A percentile compares a stretch with the other conserved stretches of the same genome.
Conservation (phyloP, 2,113 vertebrate species). For the Ciconia boyciana region DNA sequence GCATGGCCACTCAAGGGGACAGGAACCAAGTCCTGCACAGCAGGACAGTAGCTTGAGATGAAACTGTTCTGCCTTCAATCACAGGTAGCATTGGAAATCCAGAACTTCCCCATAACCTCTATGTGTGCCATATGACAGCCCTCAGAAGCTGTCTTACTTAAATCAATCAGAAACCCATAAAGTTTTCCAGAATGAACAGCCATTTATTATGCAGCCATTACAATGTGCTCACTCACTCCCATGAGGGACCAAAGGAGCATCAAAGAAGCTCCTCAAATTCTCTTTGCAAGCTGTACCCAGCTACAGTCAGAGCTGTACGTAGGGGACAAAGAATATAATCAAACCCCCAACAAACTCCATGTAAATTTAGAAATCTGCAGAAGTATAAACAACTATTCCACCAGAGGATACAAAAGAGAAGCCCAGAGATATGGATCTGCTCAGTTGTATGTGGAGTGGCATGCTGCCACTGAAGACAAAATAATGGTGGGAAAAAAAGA, state of each 20-base stretch:
- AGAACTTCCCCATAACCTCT: background rate
- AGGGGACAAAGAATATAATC: background rate
- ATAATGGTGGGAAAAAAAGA: background rate
- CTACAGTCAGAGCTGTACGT: accelerated
- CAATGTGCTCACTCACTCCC: background rate
- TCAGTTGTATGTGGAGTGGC: background rate
- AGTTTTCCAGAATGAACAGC: background rate
- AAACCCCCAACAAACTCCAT: background rate
- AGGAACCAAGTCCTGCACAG: background rate
- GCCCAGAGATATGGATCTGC: background rate
- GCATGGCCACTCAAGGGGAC: background rate
- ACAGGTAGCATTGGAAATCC: background rate
- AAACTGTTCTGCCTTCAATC: background rate
- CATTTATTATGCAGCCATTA: background rate
- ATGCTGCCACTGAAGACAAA: background rate
- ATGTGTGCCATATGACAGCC: background rate
- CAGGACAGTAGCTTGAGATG: background rate
- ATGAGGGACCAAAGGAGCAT: background rate
- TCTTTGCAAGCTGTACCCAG: background rate
- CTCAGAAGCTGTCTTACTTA: background rate
- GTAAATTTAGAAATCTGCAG: background rate
- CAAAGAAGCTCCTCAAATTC: background rate
- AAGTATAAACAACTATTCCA: background rate
- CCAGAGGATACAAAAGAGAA: background rate
- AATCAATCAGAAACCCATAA: background rate